These are phyloP conservation scores for Metellina segmentata DNA, from an alignment of 2,888 invertebrate species.

Conservation along the genomic window DNA sequence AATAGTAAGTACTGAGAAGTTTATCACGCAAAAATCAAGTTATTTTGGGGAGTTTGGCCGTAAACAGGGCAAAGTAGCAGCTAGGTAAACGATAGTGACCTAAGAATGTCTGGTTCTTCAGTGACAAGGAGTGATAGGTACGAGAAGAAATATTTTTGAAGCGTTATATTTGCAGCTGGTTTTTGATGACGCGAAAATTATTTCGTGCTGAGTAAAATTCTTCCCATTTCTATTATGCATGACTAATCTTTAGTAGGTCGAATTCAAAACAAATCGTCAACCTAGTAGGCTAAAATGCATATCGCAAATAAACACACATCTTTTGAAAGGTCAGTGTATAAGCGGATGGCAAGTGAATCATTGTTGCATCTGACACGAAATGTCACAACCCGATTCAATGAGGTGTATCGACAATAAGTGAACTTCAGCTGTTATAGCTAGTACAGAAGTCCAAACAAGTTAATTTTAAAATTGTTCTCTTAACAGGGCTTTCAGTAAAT, in stretches of 20 bases:
- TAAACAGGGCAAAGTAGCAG: conserved; percentile 17
- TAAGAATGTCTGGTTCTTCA: conserved; percentile 3
- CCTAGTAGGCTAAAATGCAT: not conserved
- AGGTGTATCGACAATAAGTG: no score
- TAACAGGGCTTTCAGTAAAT: no score
- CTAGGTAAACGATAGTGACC: conserved; percentile 37
- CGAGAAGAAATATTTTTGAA: conserved; percentile 11
- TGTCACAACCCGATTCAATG: no score
- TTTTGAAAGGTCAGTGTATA: no score
- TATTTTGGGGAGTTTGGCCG: not conserved
- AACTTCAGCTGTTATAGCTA: no score
- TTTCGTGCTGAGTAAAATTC: conserved; percentile 1
- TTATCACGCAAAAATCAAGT: not conserved
- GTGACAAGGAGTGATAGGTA: not conserved
- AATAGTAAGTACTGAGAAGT: not conserved
- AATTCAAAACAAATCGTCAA: not conserved
- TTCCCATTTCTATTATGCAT: not conserved
- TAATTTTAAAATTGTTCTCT: no score
- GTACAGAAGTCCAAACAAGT: no score
- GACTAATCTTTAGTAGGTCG: not conserved
- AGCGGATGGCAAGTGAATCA: no score
- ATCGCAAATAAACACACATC: no score
- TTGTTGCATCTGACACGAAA: no score
- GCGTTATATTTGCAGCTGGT: conserved; percentile 10
- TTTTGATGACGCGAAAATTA: conserved; percentile 2